These are phyloP conservation scores for Lithophane leautieri DNA, from an alignment of 2,888 invertebrate genomes.

Conservation along the genomic window DNA sequence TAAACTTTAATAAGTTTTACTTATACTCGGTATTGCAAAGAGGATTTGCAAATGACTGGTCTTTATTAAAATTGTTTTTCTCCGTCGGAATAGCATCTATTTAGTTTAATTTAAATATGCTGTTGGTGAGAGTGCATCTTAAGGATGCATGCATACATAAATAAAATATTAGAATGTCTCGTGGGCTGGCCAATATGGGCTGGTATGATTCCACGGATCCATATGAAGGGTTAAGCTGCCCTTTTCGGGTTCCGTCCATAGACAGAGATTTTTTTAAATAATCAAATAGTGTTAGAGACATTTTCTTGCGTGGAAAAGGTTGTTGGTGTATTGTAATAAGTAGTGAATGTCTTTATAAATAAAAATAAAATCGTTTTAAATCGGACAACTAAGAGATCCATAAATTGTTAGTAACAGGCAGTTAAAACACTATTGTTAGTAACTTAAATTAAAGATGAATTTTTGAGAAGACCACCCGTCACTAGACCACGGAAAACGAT, in stretches of 20 bases:
- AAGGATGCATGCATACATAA: slow-evolving; percentile 8
- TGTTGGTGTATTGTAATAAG: not conserved
- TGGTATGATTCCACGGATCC: not conserved
- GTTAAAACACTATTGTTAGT: too few species aligned
- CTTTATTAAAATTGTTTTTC: slow-evolving; percentile 11
- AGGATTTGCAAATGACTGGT: slow-evolving; percentile 12
- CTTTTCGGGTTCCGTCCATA: not conserved
- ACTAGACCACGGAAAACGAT: too few species aligned
- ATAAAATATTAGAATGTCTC: slow-evolving; percentile 7
- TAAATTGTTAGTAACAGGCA: too few species aligned
- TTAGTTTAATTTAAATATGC: slow-evolving; percentile 3
- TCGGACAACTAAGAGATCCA: too few species aligned
- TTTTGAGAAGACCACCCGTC: too few species aligned
- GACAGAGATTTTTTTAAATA: not conserved
- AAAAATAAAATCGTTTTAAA: too few species aligned
- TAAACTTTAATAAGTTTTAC: slow-evolving; percentile 23
- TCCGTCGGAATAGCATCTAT: not conserved
- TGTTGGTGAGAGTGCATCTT: slow-evolving; percentile 5
- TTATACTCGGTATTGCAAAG: not conserved
- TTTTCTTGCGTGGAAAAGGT: not conserved
- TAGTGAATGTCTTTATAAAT: too few species aligned
- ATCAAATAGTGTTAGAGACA: not conserved
- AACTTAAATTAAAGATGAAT: too few species aligned
- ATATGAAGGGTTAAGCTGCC: not conserved
- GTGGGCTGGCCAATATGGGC: not conserved